phyloP scores from a whole-genome alignment of 2,888 invertebrate genomes.

The Tipula vernalis region DNA sequence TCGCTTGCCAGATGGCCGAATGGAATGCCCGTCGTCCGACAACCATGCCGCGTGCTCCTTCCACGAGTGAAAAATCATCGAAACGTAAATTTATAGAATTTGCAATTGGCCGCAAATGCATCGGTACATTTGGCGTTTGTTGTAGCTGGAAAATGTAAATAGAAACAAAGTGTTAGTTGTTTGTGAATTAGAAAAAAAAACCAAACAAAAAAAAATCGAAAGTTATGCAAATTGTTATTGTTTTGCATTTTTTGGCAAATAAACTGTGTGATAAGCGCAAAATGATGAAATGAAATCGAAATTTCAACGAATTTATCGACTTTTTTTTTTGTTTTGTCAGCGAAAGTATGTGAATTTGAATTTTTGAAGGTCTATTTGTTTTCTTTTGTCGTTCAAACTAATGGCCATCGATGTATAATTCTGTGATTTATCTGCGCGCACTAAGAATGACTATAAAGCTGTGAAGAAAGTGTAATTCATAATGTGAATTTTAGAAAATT shows the following conservation, averaged over 20 bases:
- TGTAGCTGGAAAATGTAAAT: slow-evolving; percentile 41
- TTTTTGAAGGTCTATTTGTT: neutral
- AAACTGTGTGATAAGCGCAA: neutral
- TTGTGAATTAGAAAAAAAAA: too few species aligned
- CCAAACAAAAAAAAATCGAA: neutral
- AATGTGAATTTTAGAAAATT: neutral
- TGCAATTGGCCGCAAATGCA: slow-evolving; percentile 56
- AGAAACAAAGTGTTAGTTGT: neutral
- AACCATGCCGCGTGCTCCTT: slow-evolving; percentile 40
- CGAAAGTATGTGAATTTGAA: neutral
- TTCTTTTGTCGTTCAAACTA: neutral
- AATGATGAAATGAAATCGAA: neutral
- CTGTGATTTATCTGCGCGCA: neutral
- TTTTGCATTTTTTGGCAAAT: neutral
- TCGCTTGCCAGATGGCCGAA: slow-evolving; percentile 55
- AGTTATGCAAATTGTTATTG: neutral
- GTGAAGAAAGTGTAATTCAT: neutral
- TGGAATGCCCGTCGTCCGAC: slow-evolving; percentile 63
- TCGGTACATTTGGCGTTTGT: slow-evolving; percentile 54
- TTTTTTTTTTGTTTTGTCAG: neutral
- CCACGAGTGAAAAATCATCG: slow-evolving; percentile 55
- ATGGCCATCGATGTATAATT: neutral
- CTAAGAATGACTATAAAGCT: neutral
- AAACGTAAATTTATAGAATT: slow-evolving; percentile 59
- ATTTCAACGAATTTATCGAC: neutral